A percentile compares a stretch with the other conserved stretches of the same genome.
These are phyloP conservation scores for Microctonus brassicae DNA, from an alignment of 2,888 invertebrate species.

Conservation along the genomic window DNA sequence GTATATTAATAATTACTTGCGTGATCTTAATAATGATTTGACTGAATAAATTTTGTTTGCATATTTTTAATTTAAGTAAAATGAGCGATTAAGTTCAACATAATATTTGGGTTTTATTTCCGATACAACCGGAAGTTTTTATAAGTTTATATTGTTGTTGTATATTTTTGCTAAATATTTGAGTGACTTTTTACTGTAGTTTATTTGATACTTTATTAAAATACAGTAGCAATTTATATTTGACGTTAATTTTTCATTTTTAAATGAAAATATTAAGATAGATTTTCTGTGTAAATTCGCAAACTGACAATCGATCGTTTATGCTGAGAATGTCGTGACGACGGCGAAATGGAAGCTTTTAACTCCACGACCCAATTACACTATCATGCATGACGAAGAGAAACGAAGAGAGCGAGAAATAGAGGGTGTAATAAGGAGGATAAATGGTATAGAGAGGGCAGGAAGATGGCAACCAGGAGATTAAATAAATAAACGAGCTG, in stretches of 20 bases:
- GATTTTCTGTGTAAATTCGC: slow-evolving; percentile 11
- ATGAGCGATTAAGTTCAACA: no score
- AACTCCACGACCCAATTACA: slow-evolving; percentile 33
- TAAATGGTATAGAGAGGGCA: background rate
- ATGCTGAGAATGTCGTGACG: slow-evolving; percentile 29
- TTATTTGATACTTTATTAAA: no score
- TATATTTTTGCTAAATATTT: no score
- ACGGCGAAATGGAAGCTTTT: slow-evolving; percentile 28
- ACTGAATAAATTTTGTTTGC: no score
- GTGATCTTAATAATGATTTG: no score
- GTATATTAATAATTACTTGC: no score
- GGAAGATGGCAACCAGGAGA: slow-evolving; percentile 9
- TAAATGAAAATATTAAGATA: background rate
- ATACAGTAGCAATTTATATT: background rate
- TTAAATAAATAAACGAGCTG: slow-evolving; percentile 15
- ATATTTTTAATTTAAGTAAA: no score
- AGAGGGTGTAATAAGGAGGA: no score
- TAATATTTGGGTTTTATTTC: no score
- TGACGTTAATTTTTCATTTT: background rate
- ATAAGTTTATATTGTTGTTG: no score
- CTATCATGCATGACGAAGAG: background rate
- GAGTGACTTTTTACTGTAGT: no score
- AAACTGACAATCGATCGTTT: slow-evolving; percentile 26
- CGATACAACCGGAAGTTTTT: no score
- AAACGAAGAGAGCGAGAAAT: background rate